Evolutionary conservation across 2,888 invertebrate species (phyloP).

Genomic region (Choristoneura rosaceana): DNA sequence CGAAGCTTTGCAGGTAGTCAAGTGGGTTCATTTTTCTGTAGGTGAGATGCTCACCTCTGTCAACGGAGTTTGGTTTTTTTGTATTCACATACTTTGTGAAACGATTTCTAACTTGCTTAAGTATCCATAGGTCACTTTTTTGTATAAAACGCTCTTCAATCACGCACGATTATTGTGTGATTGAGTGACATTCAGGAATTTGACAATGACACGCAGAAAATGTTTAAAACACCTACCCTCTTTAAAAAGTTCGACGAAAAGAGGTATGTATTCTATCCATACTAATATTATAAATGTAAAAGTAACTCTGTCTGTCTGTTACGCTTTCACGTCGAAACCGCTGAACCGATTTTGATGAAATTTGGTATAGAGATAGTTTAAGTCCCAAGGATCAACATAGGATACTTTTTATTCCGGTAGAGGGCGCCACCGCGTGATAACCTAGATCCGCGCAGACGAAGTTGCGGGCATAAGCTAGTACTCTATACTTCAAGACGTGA

Average conservation of each 20-base stretch:
- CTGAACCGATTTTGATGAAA: too few species aligned
- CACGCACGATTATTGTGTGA: neutral
- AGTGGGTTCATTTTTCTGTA: slow-evolving; percentile 64
- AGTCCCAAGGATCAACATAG: too few species aligned
- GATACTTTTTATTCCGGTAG: too few species aligned
- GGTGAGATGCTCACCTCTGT: neutral
- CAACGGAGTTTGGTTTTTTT: neutral
- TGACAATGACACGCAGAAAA: neutral
- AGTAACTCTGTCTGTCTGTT: too few species aligned
- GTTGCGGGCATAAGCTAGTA: too few species aligned
- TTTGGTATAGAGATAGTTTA: too few species aligned
- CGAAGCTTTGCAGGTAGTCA: slow-evolving; percentile 58
- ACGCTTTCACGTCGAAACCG: too few species aligned
- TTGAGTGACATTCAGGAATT: neutral
- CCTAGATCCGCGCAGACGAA: too few species aligned
- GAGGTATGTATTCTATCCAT: neutral
- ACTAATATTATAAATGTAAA: too few species aligned
- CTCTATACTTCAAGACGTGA: too few species aligned
- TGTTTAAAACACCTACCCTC: neutral
- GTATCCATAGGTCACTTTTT: slow-evolving; percentile 1
- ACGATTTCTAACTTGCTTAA: neutral
- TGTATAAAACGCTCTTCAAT: neutral
- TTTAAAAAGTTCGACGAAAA: neutral
- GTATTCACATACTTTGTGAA: slow-evolving; percentile 15
- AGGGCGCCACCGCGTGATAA: too few species aligned